Evolutionary conservation across 1,140 invertebrate species (phyloP), one percentile per base, ranked within the genome.

Genomic region (Rhopalosiphum padi): DNA sequence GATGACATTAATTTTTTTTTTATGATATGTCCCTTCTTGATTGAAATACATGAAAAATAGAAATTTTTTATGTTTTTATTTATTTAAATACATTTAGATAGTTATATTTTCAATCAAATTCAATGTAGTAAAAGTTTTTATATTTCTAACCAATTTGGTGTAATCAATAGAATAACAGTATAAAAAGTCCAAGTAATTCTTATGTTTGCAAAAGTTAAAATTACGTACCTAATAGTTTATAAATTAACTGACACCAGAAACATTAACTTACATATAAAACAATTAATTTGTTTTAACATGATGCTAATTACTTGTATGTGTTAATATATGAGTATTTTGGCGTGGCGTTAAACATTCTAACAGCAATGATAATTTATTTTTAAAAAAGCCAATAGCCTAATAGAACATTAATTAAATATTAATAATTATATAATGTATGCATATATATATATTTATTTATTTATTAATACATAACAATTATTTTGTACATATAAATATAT

Each of bases 311-410:
- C 68, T 92, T 83, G 90, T 93, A 93, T 37, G 91, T 93, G 91
- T 93, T 93, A 93, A 93, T 93, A 86, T 93, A 93, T 93, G 91
- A 93, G 77, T 93, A 93, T 86, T 83, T 93, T 83, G 77, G 91
- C 91, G 91, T 93, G 91, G 91, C 91, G 91, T 93, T 93, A 93
- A 93, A 86, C 68, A 93, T 85, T 93, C 90, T 93, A 93, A 85
- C 91, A 93, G 91, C 91, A 93, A 85, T 93, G 82, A 55, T 93
- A 83, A 83, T 93, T 37, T 30, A 82, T 82, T 82, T 91, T 92
- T 85, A 55, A 22, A 93, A 48, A 93, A 86, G 82, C 91, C 35
- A 86, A 53, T 93, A 93, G 48, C 91, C 82, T 93, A 93, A 53
- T 86, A 93, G 48, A 55, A 93, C 82, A 93, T 93, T 93, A 9